Evolutionary conservation across 2,888 invertebrate species (phyloP).

Genomic region (Mimachlamys varia): DNA sequence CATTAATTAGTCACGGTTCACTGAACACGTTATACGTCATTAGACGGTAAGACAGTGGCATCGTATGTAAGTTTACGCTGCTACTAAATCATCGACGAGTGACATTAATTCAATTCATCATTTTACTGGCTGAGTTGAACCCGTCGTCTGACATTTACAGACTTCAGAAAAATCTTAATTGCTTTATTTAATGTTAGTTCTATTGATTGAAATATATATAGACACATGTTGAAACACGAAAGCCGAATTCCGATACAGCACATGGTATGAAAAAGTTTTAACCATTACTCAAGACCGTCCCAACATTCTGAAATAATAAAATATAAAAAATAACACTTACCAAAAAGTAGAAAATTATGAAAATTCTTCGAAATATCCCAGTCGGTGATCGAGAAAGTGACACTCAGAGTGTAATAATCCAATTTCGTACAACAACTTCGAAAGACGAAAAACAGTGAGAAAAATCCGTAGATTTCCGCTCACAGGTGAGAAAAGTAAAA

Average conservation of each 20-base stretch:
- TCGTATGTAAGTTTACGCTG: too few relatives aligned
- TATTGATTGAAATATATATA: not conserved
- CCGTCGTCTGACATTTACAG: not conserved
- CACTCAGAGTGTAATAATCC: not conserved
- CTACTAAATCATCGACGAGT: not conserved
- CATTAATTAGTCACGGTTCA: constrained; percentile 22
- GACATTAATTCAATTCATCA: not conserved
- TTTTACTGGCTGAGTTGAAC: not conserved
- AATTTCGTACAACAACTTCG: not conserved
- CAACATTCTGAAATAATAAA: not conserved
- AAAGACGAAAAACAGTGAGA: not conserved
- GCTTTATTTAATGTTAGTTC: not conserved
- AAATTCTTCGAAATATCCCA: not conserved
- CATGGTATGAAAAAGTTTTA: not conserved
- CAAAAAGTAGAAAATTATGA: not conserved
- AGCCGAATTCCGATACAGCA: not conserved
- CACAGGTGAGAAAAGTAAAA: constrained; percentile 12
- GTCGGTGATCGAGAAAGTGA: not conserved
- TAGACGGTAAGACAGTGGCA: too few relatives aligned
- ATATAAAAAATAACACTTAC: not conserved
- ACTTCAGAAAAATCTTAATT: not conserved
- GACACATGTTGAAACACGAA: not conserved
- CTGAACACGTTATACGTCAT: not conserved
- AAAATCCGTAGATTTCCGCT: not conserved
- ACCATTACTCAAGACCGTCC: not conserved